Percentiles rank a stretch among this genome's conserved stretches.
Conservation (phyloP, 2,888 invertebrate genomes). For the Molanna angustata region DNA sequence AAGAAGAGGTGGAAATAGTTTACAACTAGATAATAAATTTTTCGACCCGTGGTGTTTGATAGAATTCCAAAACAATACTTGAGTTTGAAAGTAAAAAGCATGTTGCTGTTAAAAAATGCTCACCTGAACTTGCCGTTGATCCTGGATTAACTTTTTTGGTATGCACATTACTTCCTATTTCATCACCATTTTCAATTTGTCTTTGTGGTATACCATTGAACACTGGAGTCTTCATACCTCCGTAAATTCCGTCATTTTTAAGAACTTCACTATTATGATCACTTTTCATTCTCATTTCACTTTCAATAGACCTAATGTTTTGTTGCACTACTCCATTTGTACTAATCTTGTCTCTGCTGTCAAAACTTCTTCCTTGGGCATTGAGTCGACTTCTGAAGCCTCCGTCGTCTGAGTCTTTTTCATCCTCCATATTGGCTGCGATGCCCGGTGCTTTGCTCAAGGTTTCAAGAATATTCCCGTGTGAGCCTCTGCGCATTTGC, state of each 20-base stretch:
- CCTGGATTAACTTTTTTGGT: slow-evolving; percentile 42
- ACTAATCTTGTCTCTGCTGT: slow-evolving; percentile 37
- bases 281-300: slow-evolving; percentile 22
- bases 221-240: slow-evolving; percentile 27
- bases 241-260: slow-evolving; percentile 30
- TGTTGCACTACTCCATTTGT: slow-evolving; percentile 18
- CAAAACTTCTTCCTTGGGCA: slow-evolving; percentile 46
- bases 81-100: no score
- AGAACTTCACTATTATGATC: slow-evolving; percentile 22
- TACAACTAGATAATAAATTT: no score
- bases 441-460: slow-evolving; percentile 36
- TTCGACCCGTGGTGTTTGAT: no score
- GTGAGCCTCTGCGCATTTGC: slow-evolving; percentile 53
- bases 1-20: no score
- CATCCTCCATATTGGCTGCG: slow-evolving; percentile 39
- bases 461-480: slow-evolving; percentile 58
- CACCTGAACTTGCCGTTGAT: slow-evolving; percentile 62
- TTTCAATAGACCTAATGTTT: slow-evolving; percentile 22
- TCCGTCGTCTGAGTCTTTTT: slow-evolving; percentile 60
- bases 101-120: no score
- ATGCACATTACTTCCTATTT: slow-evolving; percentile 19
- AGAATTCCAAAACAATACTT: no score
- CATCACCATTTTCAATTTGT: slow-evolving; percentile 26
- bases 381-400: slow-evolving; percentile 52
- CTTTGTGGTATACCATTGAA: slow-evolving; percentile 28